Evolutionary conservation across 2,888 invertebrate genomes (phyloP).

Genomic region (Salticus scenicus): DNA sequence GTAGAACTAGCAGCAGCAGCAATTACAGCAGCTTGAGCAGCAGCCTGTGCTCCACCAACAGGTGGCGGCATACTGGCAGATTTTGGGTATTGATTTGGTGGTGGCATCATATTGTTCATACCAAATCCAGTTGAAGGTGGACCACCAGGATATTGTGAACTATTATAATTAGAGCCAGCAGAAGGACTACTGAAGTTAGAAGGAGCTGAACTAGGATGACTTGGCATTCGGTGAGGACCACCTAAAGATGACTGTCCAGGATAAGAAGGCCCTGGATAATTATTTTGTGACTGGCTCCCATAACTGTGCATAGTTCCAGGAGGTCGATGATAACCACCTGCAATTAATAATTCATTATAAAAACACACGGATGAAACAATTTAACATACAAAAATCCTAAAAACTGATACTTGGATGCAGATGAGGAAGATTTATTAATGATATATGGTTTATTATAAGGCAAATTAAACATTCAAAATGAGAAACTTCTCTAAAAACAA

Average conservation of each 20-base stretch:
- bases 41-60: constrained; percentile 72
- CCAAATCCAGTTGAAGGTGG: constrained; percentile 39
- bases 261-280: constrained; percentile 57
- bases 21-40: constrained; percentile 72
- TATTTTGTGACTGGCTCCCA: constrained; percentile 67
- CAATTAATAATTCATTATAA: too few species aligned
- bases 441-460: too few species aligned
- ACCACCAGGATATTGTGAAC: constrained; percentile 37
- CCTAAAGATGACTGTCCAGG: constrained; percentile 36
- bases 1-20: constrained; percentile 73
- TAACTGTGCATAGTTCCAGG: constrained; percentile 70
- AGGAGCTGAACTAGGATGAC: constrained; percentile 35
- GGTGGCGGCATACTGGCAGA: constrained; percentile 54
- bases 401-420: too few species aligned
- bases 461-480: too few species aligned
- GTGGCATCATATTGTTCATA: constrained; percentile 72
- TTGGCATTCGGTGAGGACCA: constrained; percentile 36
- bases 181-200: constrained; percentile 36
- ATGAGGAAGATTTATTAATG: too few species aligned
- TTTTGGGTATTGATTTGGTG: constrained; percentile 71
- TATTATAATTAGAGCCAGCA: constrained; percentile 34
- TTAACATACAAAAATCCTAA: too few species aligned
- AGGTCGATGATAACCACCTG: constrained; percentile 67
- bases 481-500: too few species aligned
- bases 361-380: too few species aligned